Evolutionary conservation across 2,797 vertebrate species (phyloP), one percentile per base, ranked within the genome.

Genomic region (Epinephelus malabaricus): DNA sequence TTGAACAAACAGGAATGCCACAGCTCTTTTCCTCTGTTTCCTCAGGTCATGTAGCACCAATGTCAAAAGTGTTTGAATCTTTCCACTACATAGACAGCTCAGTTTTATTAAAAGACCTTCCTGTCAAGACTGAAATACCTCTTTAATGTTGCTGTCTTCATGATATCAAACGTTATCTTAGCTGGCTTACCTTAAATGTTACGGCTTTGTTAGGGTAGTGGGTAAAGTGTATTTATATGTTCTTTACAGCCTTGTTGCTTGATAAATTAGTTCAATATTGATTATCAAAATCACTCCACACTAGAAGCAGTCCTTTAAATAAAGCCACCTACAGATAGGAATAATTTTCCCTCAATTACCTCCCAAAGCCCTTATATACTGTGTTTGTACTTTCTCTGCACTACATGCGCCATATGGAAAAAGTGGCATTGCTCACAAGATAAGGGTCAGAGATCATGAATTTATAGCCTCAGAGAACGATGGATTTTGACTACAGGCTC

Each of bases 361-460:
- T 67, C 23, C 17, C 51, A 27, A 30, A 59, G 45, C 25, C 21
- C 9, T 45, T 38, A 46, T 12, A 38, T 15, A 69, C 63, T 45
- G 46, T 50, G 27, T 25, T 27, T 14, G n/a, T 14, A 21, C 45
- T 80, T 59, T 43, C 30, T 51, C 60, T 46, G 23, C 53, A 27
- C 45, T 23, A 7, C 45, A 55, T 21, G 50, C 21, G 56, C 30
- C 46, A 17, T 40, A 27, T 43, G 21, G 51, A 73, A 47, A 69
- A 11, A 61, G 38, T 45, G 21, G 9, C 18, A 75, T 64, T 54
- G 43, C 43, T 64, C 70, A 49, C 47, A 12, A 17, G 54, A 56
- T 60, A 2, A 54, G 7, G 50, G 49, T 82, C 61, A 76, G 55
- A 79, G 53, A 56, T 85, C 19, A 63, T 3, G 10, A 79, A 78